Evolutionary conservation across 2,888 invertebrate genomes (phyloP).

Genomic region (Tridacna gigas): DNA sequence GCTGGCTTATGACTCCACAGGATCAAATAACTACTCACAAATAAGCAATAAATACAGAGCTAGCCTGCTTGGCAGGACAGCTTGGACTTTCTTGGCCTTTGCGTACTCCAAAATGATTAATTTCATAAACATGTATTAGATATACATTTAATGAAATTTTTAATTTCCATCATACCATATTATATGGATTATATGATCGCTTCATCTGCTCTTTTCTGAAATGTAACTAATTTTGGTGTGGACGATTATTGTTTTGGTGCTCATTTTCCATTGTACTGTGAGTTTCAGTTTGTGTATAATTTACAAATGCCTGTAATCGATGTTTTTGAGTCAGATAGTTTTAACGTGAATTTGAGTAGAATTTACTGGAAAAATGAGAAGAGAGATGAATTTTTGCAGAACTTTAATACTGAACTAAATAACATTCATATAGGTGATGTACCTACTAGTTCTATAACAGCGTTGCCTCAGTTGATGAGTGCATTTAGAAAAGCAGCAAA

Average conservation of each 20-base stretch:
- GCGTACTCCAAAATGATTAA: too few species aligned
- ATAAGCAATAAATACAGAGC: too few species aligned
- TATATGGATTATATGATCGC: slow-evolving; percentile 39
- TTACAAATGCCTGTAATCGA: background rate
- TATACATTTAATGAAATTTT: too few species aligned
- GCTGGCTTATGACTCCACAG: too few species aligned
- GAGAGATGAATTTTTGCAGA: background rate
- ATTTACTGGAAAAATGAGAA: background rate
- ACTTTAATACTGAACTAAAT: background rate
- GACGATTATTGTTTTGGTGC: background rate
- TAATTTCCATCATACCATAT: too few species aligned
- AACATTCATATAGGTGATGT: background rate
- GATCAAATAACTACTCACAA: too few species aligned
- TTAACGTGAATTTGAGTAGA: background rate
- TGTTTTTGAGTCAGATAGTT: background rate
- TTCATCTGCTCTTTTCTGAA: slow-evolving; percentile 12
- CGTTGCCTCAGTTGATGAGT: background rate
- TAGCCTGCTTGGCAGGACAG: too few species aligned
- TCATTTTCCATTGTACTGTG: slow-evolving; percentile 7
- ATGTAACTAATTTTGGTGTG: slow-evolving; percentile 5
- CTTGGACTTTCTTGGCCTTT: too few species aligned
- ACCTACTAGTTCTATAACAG: background rate
- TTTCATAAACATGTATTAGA: too few species aligned
- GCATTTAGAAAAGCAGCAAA: background rate
- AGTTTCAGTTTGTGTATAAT: background rate